Evolutionary conservation across 2,888 invertebrate species (phyloP).

Genomic region (Drosophila mayaguana): DNA sequence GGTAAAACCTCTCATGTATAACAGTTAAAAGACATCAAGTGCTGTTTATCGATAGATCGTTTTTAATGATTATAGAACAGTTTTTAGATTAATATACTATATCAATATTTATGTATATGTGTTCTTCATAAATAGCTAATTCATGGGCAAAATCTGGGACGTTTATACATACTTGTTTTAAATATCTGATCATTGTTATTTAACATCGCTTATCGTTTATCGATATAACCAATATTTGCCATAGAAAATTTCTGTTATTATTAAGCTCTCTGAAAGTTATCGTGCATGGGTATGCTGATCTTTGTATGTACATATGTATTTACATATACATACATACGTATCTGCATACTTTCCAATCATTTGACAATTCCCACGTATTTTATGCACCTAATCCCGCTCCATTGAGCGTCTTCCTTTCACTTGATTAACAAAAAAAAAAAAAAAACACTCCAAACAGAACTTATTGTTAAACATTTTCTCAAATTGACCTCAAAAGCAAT

Average conservation of each 20-base stretch:
- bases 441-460: constrained; percentile 35
- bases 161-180: no score
- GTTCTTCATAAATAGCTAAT: no score
- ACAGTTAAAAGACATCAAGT: no score
- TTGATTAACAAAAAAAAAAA: constrained; percentile 50
- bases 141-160: not conserved
- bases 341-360: not conserved
- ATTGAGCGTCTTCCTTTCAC: constrained; percentile 54
- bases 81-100: no score
- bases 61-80: no score
- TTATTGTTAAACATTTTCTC: constrained; percentile 52
- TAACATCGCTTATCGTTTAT: not conserved
- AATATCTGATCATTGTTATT: not conserved
- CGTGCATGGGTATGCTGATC: no score
- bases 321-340: not conserved
- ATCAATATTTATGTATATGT: no score
- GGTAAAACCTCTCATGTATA: not conserved
- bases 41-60: no score
- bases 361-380: constrained; percentile 6
- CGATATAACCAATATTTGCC: not conserved
- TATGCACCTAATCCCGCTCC: constrained; percentile 35
- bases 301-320: not conserved
- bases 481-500: constrained; percentile 54
- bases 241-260: no score
- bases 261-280: no score